These are phyloP conservation scores for Vanacampus margaritifer DNA, from an alignment of 2,113 vertebrate genomes.

Conservation along the genomic window DNA sequence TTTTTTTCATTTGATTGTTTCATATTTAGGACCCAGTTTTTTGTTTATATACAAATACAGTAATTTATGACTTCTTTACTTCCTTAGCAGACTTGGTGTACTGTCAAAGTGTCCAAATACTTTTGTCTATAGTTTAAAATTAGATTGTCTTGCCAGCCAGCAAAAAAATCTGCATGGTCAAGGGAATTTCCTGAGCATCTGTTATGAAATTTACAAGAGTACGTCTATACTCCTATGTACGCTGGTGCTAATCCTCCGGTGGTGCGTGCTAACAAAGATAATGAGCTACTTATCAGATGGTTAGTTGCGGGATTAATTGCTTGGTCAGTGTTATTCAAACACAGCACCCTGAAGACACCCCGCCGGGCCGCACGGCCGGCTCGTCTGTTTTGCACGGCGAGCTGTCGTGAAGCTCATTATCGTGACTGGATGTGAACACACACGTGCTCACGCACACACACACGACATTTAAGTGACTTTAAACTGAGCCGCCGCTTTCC, in stretches of 20 bases:
- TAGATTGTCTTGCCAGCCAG: not conserved
- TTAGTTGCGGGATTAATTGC: constrained; percentile 52
- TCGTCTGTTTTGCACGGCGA: constrained; percentile 54
- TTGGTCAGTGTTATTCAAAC: constrained; percentile 61
- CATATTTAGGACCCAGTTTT: no score
- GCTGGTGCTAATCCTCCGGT: constrained; percentile 19
- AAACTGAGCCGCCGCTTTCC: constrained; percentile 21
- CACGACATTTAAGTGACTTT: constrained; percentile 1
- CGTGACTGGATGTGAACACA: constrained; percentile 34
- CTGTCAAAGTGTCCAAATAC: not conserved
- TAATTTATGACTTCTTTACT: not conserved
- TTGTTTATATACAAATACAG: no score
- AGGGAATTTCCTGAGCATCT: constrained; percentile 7
- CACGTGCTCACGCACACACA: constrained; percentile 15
- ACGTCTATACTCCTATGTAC: not conserved
- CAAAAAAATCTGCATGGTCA: not conserved
- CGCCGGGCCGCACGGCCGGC: constrained; percentile 30
- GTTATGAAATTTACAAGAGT: constrained; percentile 11
- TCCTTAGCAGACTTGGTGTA: not conserved
- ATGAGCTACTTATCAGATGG: constrained; percentile 55
- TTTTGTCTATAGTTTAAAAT: not conserved
- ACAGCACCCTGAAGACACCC: constrained; percentile 49
- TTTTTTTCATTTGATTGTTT: no score
- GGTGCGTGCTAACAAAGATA: constrained; percentile 51
- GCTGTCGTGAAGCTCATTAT: constrained; percentile 57